Conservation (phyloP, 2,113 vertebrate species). For the Alces alces region DNA sequence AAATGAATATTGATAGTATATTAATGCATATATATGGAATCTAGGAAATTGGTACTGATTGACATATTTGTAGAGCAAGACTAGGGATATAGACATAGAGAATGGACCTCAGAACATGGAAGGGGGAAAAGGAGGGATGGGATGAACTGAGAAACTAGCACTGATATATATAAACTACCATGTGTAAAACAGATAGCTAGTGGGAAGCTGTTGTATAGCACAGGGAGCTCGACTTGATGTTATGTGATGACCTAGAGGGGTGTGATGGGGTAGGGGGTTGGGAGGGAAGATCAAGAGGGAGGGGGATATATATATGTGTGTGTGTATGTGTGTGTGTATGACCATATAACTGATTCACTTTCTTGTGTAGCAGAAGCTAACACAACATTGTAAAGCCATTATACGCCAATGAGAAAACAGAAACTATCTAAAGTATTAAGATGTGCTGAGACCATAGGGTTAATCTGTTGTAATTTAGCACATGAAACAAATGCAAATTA, state of each 20-base stretch:
- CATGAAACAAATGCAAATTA: not conserved
- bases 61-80: not conserved
- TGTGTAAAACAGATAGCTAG: not conserved
- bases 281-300: not conserved
- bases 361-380: not conserved
- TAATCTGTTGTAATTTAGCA: not conserved
- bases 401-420: not conserved
- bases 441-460: not conserved
- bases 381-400: not conserved
- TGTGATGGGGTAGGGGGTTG: not conserved
- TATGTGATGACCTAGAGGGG: not conserved
- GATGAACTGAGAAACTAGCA: not conserved
- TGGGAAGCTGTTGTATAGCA: not conserved
- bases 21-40: not conserved
- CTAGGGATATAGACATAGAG: not conserved
- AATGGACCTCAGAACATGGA: not conserved
- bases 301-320: not conserved
- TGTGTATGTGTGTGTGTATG: no score
- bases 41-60: not conserved
- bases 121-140: not conserved
- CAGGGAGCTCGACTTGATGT: not conserved
- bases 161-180: not conserved
- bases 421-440: not conserved
- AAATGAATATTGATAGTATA: not conserved
- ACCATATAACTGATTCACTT: not conserved